Evolutionary conservation across 2,797 vertebrate species (phyloP), one percentile per base, ranked within the genome.

Genomic region (Falco concolor): DNA sequence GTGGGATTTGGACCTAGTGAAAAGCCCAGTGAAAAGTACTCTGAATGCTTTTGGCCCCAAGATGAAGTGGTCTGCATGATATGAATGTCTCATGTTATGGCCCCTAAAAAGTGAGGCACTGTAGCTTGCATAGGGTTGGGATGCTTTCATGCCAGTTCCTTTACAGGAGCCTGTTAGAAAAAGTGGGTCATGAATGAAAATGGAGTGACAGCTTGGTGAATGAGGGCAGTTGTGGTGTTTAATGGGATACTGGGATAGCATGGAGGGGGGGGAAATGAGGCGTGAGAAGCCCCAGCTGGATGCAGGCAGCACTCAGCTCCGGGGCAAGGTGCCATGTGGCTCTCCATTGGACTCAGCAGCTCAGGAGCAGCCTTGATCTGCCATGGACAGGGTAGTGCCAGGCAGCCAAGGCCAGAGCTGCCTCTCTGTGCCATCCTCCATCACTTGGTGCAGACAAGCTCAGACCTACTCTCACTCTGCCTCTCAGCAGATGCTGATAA

Each of bases 1-100:
- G 63, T 69, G 69, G 52, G 34, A 79, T 89, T 75, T 93, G 87
- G 54, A 81, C 19, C 44, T 57, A 49, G 78, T 52, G 78, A 96
- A 32, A 47, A 85, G 40, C 11, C 28, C 74, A 73, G 68, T 0
- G 3, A 80, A 67, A 86, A 74, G 23, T 50, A 8, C 8, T 70
- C 32, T 67, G 64, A 79, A 64, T 50, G 20, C 2, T 53, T 92
- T 85, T 83, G 34, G 57, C 10, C n/a, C 38, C 68, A 72, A 38
- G 44, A 67, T 3, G 1, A 87, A 77, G 77, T 77, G n/a, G 45
- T 67, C 82, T 63, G 30, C 18, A 6, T 0, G 1, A 74, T 50
- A 42, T 5, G 13, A 91, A 53, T 68, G 12, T 87, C 49, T 77
- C 1, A 0, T 57, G n/a, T 42, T 65, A 45, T 25, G 23, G 36